phyloP scores from a whole-genome alignment of 2,113 vertebrate genomes.

The Misgurnus anguillicaudatus region DNA sequence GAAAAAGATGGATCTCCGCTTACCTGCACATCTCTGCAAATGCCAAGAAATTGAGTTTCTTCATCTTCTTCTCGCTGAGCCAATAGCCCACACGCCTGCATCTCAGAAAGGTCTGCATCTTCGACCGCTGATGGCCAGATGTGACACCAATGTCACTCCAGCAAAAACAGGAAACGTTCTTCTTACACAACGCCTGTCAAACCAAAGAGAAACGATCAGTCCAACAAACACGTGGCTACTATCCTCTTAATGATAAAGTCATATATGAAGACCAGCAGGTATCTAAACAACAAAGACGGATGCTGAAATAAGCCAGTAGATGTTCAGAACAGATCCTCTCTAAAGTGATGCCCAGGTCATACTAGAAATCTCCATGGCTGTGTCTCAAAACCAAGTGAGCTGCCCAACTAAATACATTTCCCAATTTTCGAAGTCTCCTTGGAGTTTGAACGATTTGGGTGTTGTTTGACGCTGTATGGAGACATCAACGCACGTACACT shows the following conservation, averaged over 20 bases:
- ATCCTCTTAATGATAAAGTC: too few relatives aligned
- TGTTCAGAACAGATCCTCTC: neutral
- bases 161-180: slow-evolving; percentile 51
- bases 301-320: neutral
- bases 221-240: too few relatives aligned
- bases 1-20: slow-evolving; percentile 24
- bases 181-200: slow-evolving; percentile 43
- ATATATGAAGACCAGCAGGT: neutral
- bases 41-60: slow-evolving; percentile 96
- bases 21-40: slow-evolving; percentile 97
- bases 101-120: slow-evolving; percentile 95
- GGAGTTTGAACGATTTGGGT: too few relatives aligned
- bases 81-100: slow-evolving; percentile 94
- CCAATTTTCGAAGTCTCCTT: too few relatives aligned
- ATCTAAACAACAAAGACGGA: neutral
- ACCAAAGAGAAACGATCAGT: neutral
- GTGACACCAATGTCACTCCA: slow-evolving; percentile 55
- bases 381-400: neutral
- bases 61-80: slow-evolving; percentile 98
- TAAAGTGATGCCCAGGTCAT: neutral
- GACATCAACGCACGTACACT: neutral
- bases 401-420: neutral
- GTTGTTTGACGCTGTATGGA: too few relatives aligned
- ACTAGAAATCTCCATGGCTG: neutral
- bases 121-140: slow-evolving; percentile 54